phyloP scores from a whole-genome alignment of 2,113 vertebrate species.

The Pipa parva region DNA sequence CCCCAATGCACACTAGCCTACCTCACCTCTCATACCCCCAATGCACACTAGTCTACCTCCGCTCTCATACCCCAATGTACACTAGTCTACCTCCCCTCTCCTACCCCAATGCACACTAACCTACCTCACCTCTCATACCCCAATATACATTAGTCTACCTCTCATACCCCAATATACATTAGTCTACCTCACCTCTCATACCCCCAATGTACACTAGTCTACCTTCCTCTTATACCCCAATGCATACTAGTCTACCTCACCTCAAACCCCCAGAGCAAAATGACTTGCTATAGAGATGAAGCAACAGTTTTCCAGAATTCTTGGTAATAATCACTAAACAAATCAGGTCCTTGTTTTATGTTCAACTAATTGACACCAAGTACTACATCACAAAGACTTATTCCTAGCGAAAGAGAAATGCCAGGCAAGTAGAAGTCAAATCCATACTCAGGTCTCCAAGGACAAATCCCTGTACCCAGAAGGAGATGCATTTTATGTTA shows the following conservation, averaged over 20 bases:
- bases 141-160: no score
- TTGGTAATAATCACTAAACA: background rate
- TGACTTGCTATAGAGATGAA: background rate
- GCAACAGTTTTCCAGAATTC: background rate
- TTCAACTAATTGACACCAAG: constrained; percentile 12
- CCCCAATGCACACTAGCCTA: background rate
- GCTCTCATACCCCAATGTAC: no score
- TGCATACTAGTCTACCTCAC: no score
- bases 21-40: background rate
- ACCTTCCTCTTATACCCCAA: no score
- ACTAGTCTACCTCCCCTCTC: no score
- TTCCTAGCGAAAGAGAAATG: background rate
- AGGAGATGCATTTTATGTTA: background rate
- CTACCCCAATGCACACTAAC: no score
- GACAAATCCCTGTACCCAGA: constrained; percentile 1
- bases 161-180: background rate
- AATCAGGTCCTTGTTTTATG: background rate
- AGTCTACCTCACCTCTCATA: background rate
- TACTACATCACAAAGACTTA: background rate
- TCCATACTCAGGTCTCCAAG: background rate
- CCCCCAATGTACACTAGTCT: no score
- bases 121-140: no score
- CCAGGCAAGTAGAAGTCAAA: background rate
- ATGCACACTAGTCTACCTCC: no score
- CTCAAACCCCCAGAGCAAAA: no score